Evolutionary conservation across 2,113 vertebrate species (phyloP).

Genomic region (Orthonyx spaldingii): DNA sequence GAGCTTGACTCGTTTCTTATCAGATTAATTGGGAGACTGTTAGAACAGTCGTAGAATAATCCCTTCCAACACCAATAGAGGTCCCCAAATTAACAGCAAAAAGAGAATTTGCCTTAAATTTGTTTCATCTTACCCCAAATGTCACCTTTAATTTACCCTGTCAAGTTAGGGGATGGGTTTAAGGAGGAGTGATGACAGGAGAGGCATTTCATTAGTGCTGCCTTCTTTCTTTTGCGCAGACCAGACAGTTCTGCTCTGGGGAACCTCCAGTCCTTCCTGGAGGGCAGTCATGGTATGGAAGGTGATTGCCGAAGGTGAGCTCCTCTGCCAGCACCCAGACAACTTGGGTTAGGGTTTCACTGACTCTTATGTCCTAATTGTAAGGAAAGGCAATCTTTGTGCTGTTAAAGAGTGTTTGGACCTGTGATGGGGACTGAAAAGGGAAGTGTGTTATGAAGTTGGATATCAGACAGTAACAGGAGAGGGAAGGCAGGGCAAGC

Average conservation of each 20-base stretch:
- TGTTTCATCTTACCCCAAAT: not conserved
- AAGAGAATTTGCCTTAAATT: not conserved
- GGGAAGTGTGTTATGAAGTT: not conserved
- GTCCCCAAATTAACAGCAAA: not conserved
- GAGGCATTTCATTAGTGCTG: not conserved
- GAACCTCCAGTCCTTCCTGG: not conserved
- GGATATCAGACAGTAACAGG: not conserved
- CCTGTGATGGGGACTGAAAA: not conserved
- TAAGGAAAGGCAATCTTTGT: not conserved
- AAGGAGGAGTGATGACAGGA: not conserved
- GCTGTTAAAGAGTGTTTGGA: not conserved
- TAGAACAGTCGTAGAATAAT: not conserved
- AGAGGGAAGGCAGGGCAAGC: accelerated
- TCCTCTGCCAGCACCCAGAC: not conserved
- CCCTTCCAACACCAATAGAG: not conserved
- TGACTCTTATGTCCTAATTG: not conserved
- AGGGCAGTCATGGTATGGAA: accelerated
- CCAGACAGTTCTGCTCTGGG: not conserved
- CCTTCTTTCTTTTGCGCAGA: not conserved
- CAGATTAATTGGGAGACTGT: not conserved
- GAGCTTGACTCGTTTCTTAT: not conserved
- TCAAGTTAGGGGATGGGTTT: not conserved
- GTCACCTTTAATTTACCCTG: not conserved
- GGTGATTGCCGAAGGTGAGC: not conserved
- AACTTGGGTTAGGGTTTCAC: not conserved